These are phyloP conservation scores for Cryptus viduatorius DNA, from an alignment of 2,888 invertebrate species.

Conservation along the genomic window DNA sequence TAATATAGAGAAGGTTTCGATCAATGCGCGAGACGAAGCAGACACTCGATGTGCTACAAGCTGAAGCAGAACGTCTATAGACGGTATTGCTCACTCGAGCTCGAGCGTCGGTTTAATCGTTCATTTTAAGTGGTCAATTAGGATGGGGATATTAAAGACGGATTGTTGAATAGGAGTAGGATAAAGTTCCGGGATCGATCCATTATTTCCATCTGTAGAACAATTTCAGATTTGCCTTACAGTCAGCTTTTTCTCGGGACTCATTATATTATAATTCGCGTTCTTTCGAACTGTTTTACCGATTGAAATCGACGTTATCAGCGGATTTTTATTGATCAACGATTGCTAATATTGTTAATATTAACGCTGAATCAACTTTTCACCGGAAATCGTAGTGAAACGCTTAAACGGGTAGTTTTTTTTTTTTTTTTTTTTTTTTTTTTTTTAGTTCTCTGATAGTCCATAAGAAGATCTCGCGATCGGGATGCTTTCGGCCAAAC, in stretches of 20 bases:
- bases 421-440: not conserved
- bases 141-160: slow-evolving; percentile 23
- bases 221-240: not conserved
- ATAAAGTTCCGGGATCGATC: slow-evolving; percentile 7
- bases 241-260: not conserved
- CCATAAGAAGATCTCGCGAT: slow-evolving; percentile 35
- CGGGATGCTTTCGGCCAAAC: slow-evolving; percentile 30
- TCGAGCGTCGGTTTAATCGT: slow-evolving; percentile 69
- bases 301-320: not conserved
- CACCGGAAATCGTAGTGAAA: not conserved
- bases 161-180: slow-evolving; percentile 2
- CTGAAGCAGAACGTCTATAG: not conserved
- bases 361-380: slow-evolving; percentile 1
- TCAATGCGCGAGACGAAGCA: not conserved
- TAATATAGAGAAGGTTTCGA: not conserved
- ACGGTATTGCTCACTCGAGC: not conserved
- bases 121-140: slow-evolving; percentile 72
- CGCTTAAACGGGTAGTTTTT: not conserved
- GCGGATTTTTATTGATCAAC: not conserved
- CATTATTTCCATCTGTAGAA: slow-evolving; percentile 19
- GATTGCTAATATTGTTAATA: not conserved
- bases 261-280: not conserved
- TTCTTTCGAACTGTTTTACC: not conserved
- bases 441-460: slow-evolving; percentile 18
- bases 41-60: not conserved